Base-by-base conservation (phyloP, 1,140 invertebrate genomes). In the Hyles euphorbiae region DNA sequence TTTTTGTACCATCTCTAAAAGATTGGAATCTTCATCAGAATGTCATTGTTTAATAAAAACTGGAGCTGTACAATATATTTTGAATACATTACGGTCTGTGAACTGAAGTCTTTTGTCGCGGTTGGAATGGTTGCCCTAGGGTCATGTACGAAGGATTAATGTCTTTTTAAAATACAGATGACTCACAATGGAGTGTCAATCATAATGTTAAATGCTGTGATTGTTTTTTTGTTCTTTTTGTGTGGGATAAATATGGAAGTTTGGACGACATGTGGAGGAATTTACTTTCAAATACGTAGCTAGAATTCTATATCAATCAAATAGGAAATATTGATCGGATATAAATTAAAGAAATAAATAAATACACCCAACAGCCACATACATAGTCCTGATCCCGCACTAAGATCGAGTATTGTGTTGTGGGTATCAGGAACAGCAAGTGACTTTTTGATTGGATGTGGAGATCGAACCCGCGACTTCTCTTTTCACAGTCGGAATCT, bases 1-100 rank as follows among this genome's bases (percentile, higher is more conserved):
- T 77, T 81, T 83, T 84, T 79, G 62, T 63, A 49, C 36, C 22
- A 34, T 52, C 61, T 66, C 62, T 63, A 67, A 71, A 60, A 81
- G 65, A 73, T 76, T 60, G 53, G 61, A 69, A 77, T 81, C 67
- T 66, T 64, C 65, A 69, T 69, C 63, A 63, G 55, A 72, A 67
- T 70, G 65, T 74, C 71, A 82, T 83, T 83, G 81, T 86, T 64
- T 86, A 78, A 72, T 60, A 57, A 61, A 61, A 65, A 74, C 70
- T 67, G 61, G 74, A 74, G 63, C 62, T 71, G 70, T 72, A 82
- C 82, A 87, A 87, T 78, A 81, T 86, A 80, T 84, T 83, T 82
- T 83, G 81, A 79, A 84, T 87, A 76, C 70, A 77, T 85, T 82
- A 83, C 75, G 75, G 77, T 77, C 81, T 83, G 81, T 84, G 81